Conservation (phyloP, 2,113 vertebrate species). For the Paratilapia polleni region DNA sequence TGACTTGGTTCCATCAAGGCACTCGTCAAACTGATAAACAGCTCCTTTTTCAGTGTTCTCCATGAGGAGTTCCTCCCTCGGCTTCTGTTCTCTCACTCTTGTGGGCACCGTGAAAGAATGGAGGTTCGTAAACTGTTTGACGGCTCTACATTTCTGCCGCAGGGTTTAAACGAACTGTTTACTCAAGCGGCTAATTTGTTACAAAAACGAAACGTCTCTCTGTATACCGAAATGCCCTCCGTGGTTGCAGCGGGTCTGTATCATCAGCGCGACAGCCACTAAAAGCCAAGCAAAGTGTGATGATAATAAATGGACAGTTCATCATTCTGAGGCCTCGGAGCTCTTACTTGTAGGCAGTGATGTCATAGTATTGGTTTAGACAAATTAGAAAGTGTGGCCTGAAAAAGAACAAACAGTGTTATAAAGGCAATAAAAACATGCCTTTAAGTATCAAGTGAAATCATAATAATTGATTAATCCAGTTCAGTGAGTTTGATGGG, state of each 20-base stretch:
- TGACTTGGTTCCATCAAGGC: neutral
- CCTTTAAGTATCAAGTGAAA: neutral
- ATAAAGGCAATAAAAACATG: neutral
- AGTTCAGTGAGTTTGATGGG: neutral
- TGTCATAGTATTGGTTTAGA: slow-evolving; percentile 13
- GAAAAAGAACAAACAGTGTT: no score
- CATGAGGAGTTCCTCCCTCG: neutral
- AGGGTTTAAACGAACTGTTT: slow-evolving; percentile 67
- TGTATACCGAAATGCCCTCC: slow-evolving; percentile 56
- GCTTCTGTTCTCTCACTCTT: slow-evolving; percentile 39
- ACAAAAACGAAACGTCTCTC: slow-evolving; percentile 65
- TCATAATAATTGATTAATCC: no score
- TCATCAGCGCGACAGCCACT: slow-evolving; percentile 34
- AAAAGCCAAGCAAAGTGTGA: slow-evolving; percentile 41
- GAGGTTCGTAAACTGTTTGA: slow-evolving; percentile 75
- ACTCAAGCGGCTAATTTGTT: slow-evolving; percentile 67
- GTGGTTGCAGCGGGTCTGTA: slow-evolving; percentile 33
- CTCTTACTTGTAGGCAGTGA: slow-evolving; percentile 1
- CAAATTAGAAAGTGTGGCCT: no score
- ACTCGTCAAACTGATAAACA: neutral
- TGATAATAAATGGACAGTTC: slow-evolving; percentile 20
- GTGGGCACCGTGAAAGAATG: slow-evolving; percentile 51
- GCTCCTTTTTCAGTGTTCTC: slow-evolving; percentile 9
- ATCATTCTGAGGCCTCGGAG: neutral
- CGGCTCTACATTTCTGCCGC: slow-evolving; percentile 54